These are phyloP conservation scores for Micrastur ruficollis DNA, from an alignment of 2,797 vertebrate genomes.

Conservation along the genomic window DNA sequence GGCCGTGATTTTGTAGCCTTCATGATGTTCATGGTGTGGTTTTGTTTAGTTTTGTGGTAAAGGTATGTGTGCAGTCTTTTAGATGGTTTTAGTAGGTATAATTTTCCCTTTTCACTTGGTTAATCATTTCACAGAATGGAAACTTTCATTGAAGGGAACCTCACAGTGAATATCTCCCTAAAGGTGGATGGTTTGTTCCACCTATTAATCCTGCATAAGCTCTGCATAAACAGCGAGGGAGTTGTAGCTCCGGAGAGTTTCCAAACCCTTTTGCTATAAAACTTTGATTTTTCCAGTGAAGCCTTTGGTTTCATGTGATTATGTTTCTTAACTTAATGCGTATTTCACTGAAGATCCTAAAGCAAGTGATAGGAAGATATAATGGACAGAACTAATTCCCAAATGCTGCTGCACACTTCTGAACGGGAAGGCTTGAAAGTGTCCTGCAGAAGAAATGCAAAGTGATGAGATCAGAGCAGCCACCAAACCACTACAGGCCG, in stretches of 20 bases:
- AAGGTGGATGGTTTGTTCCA: slow-evolving; percentile 33
- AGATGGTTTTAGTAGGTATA: not conserved
- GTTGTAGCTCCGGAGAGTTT: not conserved
- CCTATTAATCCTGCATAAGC: not conserved
- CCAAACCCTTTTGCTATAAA: not conserved
- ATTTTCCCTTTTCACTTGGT: not conserved
- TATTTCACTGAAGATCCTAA: not conserved
- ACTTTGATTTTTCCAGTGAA: not conserved
- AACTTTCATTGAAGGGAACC: slow-evolving; percentile 2
- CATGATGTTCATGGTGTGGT: not conserved
- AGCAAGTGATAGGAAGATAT: not conserved
- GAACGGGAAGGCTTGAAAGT: not conserved
- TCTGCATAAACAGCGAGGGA: not conserved
- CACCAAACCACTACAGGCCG: not conserved
- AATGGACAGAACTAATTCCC: not conserved
- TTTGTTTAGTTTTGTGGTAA: not conserved
- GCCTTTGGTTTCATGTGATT: not conserved
- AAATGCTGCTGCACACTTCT: not conserved
- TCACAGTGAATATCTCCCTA: slow-evolving; percentile 5
- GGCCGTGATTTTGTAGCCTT: not conserved
- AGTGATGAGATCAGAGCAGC: not conserved
- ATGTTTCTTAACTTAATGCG: not conserved
- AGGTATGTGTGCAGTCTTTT: not conserved
- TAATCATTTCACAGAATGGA: not conserved
- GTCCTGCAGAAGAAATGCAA: not conserved